Conservation (phyloP, 2,113 vertebrate species). For the Oncorhynchus masou region DNA sequence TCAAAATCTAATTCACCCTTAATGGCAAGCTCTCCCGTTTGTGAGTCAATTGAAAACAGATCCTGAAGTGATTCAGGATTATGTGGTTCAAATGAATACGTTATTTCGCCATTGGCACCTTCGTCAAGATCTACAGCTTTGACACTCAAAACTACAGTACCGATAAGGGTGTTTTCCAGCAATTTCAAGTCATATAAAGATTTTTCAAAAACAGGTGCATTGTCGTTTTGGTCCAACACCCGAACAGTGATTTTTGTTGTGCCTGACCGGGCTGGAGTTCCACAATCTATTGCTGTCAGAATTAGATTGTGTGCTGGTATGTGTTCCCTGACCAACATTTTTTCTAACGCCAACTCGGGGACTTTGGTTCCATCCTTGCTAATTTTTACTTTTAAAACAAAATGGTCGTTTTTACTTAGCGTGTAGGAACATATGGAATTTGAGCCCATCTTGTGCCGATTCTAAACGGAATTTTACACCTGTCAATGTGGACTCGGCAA, state of each 20-base stretch:
- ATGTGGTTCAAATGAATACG: conserved; percentile 56
- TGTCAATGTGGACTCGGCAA: conserved; percentile 74
- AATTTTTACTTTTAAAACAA: conserved; percentile 70
- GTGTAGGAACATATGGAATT: conserved; percentile 76
- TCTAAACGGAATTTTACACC: conserved; percentile 77
- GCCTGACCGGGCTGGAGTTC: conserved; percentile 74
- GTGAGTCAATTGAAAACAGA: conserved; percentile 54
- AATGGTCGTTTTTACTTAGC: conserved; percentile 71
- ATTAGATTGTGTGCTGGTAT: conserved; percentile 65
- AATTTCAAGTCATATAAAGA: conserved; percentile 72
- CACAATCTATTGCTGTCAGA: conserved; percentile 77
- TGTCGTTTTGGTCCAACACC: conserved; percentile 82
- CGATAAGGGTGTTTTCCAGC: conserved; percentile 70
- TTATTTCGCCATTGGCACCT: conserved; percentile 60
- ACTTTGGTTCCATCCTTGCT: conserved; percentile 73
- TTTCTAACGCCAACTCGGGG: conserved; percentile 74
- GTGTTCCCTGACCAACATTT: conserved; percentile 76
- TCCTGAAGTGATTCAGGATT: conserved; percentile 39
- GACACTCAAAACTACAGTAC: conserved; percentile 69
- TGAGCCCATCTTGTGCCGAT: conserved; percentile 75
- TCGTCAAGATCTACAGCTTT: conserved; percentile 72
- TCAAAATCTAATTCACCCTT: conserved; percentile 68
- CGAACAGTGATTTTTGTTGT: conserved; percentile 71
- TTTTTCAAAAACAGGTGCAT: conserved; percentile 77
- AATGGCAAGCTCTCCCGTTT: conserved; percentile 61